Evolutionary conservation across 2,888 invertebrate genomes (phyloP).

Genomic region (Cryptocheilus praepositus): DNA sequence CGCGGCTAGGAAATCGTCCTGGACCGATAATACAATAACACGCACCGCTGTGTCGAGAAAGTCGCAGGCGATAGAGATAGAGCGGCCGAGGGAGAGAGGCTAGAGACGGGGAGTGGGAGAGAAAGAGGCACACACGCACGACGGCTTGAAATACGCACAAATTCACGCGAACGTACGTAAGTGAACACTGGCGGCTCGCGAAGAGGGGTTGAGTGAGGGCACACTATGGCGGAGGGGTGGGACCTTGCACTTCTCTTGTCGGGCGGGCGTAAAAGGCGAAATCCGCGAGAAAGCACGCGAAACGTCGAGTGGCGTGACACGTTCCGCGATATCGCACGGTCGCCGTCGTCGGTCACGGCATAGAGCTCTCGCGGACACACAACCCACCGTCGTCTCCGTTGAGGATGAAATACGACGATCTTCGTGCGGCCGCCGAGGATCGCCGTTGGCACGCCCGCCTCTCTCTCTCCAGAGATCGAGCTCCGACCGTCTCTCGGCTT

Average conservation of each 20-base stretch:
- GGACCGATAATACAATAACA: conserved; percentile 12
- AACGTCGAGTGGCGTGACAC: too few species aligned
- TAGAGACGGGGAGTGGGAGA: conserved; percentile 7
- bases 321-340: too few species aligned
- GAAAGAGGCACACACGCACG: conserved; percentile 19
- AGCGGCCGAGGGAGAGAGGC: conserved; percentile 9
- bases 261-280: background rate
- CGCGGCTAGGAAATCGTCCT: conserved; percentile 20
- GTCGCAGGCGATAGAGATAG: conserved; percentile 5
- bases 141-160: conserved; percentile 10
- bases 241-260: background rate
- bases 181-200: background rate
- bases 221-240: background rate
- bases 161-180: background rate
- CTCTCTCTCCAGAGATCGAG: background rate
- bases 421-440: too few species aligned
- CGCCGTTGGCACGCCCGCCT: background rate
- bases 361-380: too few species aligned
- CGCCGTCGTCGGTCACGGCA: too few species aligned
- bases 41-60: background rate
- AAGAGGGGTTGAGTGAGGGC: background rate
- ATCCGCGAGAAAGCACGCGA: too few species aligned
- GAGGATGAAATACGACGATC: too few species aligned
- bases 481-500: background rate
- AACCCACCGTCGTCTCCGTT: too few species aligned